phyloP scores from a whole-genome alignment of 2,113 vertebrate species.

The Chaetura pelagica region DNA sequence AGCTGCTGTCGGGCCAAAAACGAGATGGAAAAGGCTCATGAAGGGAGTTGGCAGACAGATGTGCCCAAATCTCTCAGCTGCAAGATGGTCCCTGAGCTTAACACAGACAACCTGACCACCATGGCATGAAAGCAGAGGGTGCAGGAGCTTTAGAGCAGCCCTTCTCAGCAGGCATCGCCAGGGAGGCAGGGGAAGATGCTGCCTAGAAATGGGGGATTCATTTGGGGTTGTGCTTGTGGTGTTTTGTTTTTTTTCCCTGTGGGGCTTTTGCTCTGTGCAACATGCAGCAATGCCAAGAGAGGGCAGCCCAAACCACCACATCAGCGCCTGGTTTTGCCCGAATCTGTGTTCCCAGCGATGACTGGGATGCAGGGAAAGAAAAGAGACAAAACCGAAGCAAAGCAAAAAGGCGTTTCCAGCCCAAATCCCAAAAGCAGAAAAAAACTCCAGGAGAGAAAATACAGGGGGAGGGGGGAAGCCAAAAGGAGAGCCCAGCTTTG shows the following conservation, averaged over 20 bases:
- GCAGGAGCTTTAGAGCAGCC: neutral
- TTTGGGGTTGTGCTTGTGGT: no score
- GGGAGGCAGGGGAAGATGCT: neutral
- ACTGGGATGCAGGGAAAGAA: neutral
- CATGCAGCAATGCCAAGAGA: slow-evolving; percentile 41
- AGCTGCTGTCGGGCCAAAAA: neutral
- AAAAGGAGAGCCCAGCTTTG: neutral
- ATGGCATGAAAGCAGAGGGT: accelerated
- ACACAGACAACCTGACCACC: neutral
- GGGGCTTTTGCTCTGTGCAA: neutral
- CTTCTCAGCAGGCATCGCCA: neutral
- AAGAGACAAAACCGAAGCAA: accelerated
- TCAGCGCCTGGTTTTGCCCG: neutral
- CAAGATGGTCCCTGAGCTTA: neutral
- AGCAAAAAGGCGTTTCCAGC: neutral
- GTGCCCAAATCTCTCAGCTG: neutral
- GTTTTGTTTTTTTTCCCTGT: no score
- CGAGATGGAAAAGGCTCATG: neutral
- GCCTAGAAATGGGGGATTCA: neutral
- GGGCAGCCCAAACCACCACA: slow-evolving; percentile 37
- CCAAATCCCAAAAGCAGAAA: neutral
- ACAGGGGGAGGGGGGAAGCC: neutral
- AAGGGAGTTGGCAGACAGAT: slow-evolving; percentile 22
- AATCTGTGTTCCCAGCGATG: accelerated
- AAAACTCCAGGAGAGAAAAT: neutral